Conservation (phyloP, 2,888 invertebrate species). For the Lasioglossum calceatum region DNA sequence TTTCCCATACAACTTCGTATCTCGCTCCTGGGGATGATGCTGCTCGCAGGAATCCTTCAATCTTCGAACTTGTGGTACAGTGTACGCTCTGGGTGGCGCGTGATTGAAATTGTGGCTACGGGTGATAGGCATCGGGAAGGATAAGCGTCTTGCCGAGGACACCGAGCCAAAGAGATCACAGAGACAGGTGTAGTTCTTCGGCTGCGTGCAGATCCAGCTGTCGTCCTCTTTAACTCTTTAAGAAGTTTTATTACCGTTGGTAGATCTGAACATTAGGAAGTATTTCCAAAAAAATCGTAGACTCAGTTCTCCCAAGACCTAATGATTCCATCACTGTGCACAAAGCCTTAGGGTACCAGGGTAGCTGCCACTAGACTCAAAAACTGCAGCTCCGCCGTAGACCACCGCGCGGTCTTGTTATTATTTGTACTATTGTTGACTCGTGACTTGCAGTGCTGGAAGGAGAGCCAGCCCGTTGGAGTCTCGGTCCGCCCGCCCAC, state of each 20-base stretch:
- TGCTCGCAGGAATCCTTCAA: background rate
- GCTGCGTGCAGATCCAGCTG: background rate
- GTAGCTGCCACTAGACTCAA: conserved; percentile 76
- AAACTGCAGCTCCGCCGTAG: conserved; percentile 73
- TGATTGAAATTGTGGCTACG: background rate
- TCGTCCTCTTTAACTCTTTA: background rate
- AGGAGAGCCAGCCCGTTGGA: conserved; percentile 62
- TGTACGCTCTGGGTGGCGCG: background rate
- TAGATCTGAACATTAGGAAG: background rate
- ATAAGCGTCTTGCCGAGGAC: background rate
- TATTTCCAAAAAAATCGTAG: background rate
- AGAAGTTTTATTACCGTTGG: no score
- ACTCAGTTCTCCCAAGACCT: background rate
- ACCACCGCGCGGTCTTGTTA: conserved; percentile 78
- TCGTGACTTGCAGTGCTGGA: conserved; percentile 82
- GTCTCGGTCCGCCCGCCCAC: conserved; percentile 77
- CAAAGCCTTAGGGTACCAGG: conserved; percentile 74
- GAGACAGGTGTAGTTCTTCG: background rate
- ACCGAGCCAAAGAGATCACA: background rate
- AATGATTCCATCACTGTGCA: conserved; percentile 66
- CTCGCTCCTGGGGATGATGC: background rate
- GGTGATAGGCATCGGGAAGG: background rate
- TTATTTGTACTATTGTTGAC: conserved; percentile 84
- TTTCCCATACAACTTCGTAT: background rate
- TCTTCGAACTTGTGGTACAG: background rate